Base-by-base conservation (phyloP, 2,888 invertebrate species). In the Cheilosia soror region DNA sequence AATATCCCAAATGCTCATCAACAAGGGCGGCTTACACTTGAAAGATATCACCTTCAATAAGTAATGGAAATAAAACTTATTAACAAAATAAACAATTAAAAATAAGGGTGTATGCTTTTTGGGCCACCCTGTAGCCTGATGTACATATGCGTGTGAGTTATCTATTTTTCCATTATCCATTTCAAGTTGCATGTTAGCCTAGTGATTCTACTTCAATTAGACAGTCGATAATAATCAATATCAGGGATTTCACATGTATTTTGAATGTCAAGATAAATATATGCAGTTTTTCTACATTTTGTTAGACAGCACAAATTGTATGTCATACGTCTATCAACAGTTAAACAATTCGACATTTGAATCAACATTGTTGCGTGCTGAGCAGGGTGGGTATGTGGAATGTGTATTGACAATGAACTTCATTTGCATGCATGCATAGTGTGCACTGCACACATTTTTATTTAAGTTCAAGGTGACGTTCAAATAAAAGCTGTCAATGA, bases 331-430 rank as follows among this genome's bases (percentile, higher is more conserved):
- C 72, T 25, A 53, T 53, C 53, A 44, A 42, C 15, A 42, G n/a
- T 4, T 2, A 44, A 53, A 62, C 31, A 6, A 51, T 47, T 55
- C 37, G 73, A 47, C 73, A 73, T 73, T 73, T 37, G 20, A 63
- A 65, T 65, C 53, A 63, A 57, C 51, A 40, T 31, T 49, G 15
- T 72, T 53, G 72, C 72, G 62, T 72, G 62, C 20, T 42, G 42
- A 33, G 44, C 27, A 20, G 4, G n/a, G 33, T 15, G 2, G 33
- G 5, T 25, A 11, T 27, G 31, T 51, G 6, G 7, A 20, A 53
- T 31, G 60, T 31, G 2, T 58, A 40, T 53, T 62, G 42, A 25
- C 60, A 42, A n/a, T 42, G 42, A 31, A 53, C 29, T 40, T 15
- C 20, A 72, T 42, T 71, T 51, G 15, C 33, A 37, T 60, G 15